phyloP scores from a whole-genome alignment of 2,797 vertebrate species.

The Microctenopoma steveboyesi region DNA sequence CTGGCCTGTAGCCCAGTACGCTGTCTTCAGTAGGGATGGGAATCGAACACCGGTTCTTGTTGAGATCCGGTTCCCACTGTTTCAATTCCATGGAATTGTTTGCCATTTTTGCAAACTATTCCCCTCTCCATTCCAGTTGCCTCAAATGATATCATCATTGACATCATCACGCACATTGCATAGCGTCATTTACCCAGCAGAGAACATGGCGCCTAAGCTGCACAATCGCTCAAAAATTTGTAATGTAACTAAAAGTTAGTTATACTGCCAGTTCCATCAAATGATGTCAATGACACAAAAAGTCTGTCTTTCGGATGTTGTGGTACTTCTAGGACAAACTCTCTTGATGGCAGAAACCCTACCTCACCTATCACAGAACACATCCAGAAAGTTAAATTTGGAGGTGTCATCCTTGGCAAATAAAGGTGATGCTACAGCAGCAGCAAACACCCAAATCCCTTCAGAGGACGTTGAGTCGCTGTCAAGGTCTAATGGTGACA shows the following conservation, averaged over 20 bases:
- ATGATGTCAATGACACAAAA: slow-evolving; percentile 11
- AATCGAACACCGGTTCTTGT: too few species aligned
- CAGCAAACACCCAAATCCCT: slow-evolving; percentile 65
- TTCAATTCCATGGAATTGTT: too few species aligned
- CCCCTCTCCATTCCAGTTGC: too few species aligned
- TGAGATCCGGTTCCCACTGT: too few species aligned
- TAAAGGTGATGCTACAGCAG: slow-evolving; percentile 57
- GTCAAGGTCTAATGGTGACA: slow-evolving; percentile 77
- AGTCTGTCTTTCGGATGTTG: not conserved
- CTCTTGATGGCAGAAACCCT: slow-evolving; percentile 2
- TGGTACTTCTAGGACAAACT: not conserved
- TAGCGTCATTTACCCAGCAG: too few species aligned
- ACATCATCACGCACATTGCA: too few species aligned
- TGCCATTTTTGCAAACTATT: too few species aligned
- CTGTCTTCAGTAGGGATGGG: too few species aligned
- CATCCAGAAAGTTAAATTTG: slow-evolving; percentile 40
- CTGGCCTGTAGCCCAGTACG: too few species aligned
- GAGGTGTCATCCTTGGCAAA: slow-evolving; percentile 53
- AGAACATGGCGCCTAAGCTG: too few species aligned
- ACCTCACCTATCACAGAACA: slow-evolving; percentile 9
- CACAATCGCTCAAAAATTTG: too few species aligned
- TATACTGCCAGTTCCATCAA: slow-evolving; percentile 13
- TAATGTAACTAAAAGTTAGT: slow-evolving; percentile 17
- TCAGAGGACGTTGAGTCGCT: slow-evolving; percentile 72
- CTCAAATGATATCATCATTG: too few species aligned